These are phyloP conservation scores for Huso huso DNA, from an alignment of 2,797 vertebrate species.

Conservation along the genomic window DNA sequence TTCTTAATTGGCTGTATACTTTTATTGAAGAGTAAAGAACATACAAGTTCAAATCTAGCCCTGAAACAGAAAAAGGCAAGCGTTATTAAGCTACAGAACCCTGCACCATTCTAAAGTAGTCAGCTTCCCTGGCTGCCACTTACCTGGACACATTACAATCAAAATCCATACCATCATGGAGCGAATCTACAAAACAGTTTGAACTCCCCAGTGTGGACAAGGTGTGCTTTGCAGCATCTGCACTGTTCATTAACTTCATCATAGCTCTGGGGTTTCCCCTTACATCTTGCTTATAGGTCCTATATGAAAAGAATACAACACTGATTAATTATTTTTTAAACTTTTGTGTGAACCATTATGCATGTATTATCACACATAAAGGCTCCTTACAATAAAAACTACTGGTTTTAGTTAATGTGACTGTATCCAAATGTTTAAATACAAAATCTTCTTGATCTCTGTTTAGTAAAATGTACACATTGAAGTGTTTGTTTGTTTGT, in stretches of 20 bases:
- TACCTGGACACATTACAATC: slow-evolving; percentile 92
- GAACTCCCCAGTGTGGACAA: slow-evolving; percentile 82
- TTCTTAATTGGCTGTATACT: slow-evolving; percentile 83
- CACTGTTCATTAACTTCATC: slow-evolving; percentile 91
- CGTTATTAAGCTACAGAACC: not conserved
- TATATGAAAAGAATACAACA: slow-evolving; percentile 31
- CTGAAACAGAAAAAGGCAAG: slow-evolving; percentile 39
- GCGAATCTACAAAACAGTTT: slow-evolving; percentile 92
- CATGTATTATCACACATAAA: not conserved
- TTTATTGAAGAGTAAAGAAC: slow-evolving; percentile 82
- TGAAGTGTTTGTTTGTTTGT: no score
- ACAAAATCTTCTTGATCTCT: no score
- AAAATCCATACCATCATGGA: slow-evolving; percentile 95
- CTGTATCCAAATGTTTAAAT: no score
- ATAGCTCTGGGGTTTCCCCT: slow-evolving; percentile 78
- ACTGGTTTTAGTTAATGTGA: no score
- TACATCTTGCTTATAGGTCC: slow-evolving; percentile 79
- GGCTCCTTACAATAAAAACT: no score
- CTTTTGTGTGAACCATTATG: not conserved
- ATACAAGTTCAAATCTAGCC: slow-evolving; percentile 92
- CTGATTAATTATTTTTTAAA: no score
- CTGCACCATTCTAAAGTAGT: not conserved
- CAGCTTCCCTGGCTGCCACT: slow-evolving; percentile 10
- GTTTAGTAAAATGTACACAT: no score
- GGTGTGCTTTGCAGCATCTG: slow-evolving; percentile 85